phyloP scores from a whole-genome alignment of 2,797 vertebrate species.

The Botia kubotai region DNA sequence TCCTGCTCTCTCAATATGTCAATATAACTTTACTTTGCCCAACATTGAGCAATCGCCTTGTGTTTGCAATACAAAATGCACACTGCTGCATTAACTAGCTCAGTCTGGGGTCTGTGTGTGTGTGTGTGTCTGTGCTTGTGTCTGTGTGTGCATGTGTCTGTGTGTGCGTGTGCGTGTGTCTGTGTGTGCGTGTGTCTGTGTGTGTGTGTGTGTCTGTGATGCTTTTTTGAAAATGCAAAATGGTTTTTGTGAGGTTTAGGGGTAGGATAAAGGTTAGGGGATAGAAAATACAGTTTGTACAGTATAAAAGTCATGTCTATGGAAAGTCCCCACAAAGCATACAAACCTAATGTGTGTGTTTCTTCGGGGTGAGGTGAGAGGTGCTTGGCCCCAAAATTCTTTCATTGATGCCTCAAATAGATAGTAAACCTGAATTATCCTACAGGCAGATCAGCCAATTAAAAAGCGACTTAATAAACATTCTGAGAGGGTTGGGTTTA shows the following conservation, averaged over 20 bases:
- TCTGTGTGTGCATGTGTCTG: background rate
- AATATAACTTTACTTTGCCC: conserved; percentile 20
- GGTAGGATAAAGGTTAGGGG: no score
- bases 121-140: background rate
- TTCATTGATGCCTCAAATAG: background rate
- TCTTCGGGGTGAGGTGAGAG: background rate
- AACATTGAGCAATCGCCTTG: conserved; percentile 20
- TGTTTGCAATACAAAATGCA: conserved; percentile 31
- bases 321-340: no score
- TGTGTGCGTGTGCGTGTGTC: background rate
- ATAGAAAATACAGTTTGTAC: no score
- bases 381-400: background rate
- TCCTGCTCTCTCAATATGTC: conserved; percentile 10
- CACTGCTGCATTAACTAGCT: conserved; percentile 6
- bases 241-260: no score
- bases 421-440: background rate
- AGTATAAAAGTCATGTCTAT: no score
- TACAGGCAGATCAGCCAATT: background rate
- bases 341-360: background rate
- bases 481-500: background rate
- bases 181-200: background rate
- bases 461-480: background rate
- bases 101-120: conserved; percentile 4
- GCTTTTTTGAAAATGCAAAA: no score
- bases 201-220: no score